These are phyloP conservation scores for Danio rerio DNA, from an alignment of 2,113 vertebrate genomes.

Conservation along the genomic window GRCz12tu NC_133187.1:41961501-41962000, in stretches of 20 bases:
- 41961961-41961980: conserved; percentile 22
- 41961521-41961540: conserved; percentile 6
- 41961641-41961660: conserved; percentile 52
- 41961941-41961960: conserved; percentile 16
- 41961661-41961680: conserved; percentile 64
- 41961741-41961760: background rate
- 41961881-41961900: background rate
- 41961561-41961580: conserved; percentile 48
- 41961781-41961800: background rate
- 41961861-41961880: conserved; percentile 30
- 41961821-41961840: conserved; percentile 4
- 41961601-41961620: conserved; percentile 58
- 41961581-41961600: conserved; percentile 62
- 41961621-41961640: conserved; percentile 65
- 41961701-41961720: conserved; percentile 6
- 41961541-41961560: conserved; percentile 46
- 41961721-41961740: conserved; percentile 8
- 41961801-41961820: background rate
- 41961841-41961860: conserved; percentile 6
- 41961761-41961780: background rate
- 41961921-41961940: conserved; percentile 12
- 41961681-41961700: conserved; percentile 10
- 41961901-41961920: background rate
- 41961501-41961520: conserved; percentile 35
- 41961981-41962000: conserved; percentile 2